These are phyloP conservation scores for Dendrolimus pini DNA, from an alignment of 2,888 invertebrate species.

Conservation along the genomic window DNA sequence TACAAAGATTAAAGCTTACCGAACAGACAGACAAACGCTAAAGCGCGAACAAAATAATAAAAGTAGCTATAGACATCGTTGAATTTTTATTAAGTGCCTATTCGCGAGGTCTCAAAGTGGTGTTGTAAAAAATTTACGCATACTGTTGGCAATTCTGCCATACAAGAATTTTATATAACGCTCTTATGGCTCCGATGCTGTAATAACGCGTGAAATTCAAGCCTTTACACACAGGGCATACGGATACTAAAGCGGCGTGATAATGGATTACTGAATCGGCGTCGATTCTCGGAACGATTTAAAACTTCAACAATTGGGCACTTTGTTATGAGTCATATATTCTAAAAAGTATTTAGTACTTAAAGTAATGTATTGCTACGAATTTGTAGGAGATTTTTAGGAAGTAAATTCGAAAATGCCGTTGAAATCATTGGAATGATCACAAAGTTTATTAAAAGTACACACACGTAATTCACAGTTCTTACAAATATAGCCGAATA, in stretches of 20 bases:
- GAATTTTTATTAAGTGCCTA: slow-evolving; percentile 48
- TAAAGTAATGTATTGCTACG: too few species aligned
- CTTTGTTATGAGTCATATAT: too few species aligned
- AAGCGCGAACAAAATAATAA: slow-evolving; percentile 28
- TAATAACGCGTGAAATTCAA: slow-evolving; percentile 46
- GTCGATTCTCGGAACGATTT: slow-evolving; percentile 19
- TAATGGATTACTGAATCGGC: slow-evolving; percentile 20
- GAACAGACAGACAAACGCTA: slow-evolving; percentile 11
- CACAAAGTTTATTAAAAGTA: too few species aligned
- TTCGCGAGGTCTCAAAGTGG: slow-evolving; percentile 32
- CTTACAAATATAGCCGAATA: too few species aligned
- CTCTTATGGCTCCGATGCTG: slow-evolving; percentile 36
- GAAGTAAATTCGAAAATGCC: too few species aligned
- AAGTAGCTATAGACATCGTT: slow-evolving; percentile 25
- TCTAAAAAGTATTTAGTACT: too few species aligned
- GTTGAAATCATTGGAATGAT: too few species aligned
- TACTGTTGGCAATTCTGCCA: slow-evolving; percentile 41
- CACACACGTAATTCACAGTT: too few species aligned
- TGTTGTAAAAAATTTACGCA: slow-evolving; percentile 46
- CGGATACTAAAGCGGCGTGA: slow-evolving; percentile 10
- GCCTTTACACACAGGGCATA: slow-evolving; percentile 25
- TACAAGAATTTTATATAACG: slow-evolving; percentile 45
- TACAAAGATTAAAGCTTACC: slow-evolving; percentile 1
- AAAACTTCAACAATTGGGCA: too few species aligned
- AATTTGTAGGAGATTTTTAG: too few species aligned